Evolutionary conservation across 2,797 vertebrate genomes (phyloP).

Genomic region (Enteromius unitaeniatus): DNA sequence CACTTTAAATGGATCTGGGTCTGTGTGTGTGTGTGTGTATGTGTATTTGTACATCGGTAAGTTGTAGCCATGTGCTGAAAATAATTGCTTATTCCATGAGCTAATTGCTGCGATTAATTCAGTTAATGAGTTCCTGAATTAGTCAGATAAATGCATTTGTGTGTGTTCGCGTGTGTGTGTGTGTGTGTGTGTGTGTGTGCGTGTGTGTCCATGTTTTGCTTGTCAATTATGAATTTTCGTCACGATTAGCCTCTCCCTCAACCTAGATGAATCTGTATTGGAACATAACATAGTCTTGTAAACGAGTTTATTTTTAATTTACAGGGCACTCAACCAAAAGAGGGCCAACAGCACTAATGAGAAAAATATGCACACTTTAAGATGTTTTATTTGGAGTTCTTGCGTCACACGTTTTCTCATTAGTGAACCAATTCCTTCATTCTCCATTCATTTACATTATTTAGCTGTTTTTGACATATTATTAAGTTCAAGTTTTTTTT

Average conservation of each 20-base stretch:
- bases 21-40: slow-evolving; percentile 23
- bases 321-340: slow-evolving; percentile 38
- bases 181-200: slow-evolving; percentile 3
- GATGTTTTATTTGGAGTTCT: slow-evolving; percentile 24
- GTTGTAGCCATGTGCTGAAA: slow-evolving; percentile 41
- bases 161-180: not conserved
- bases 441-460: slow-evolving; percentile 32
- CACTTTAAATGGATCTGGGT: slow-evolving; percentile 6
- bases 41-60: slow-evolving; percentile 32
- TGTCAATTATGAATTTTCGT: slow-evolving; percentile 38
- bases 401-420: slow-evolving; percentile 8
- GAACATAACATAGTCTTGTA: slow-evolving; percentile 48
- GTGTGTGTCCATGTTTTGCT: slow-evolving; percentile 23
- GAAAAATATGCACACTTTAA: slow-evolving; percentile 24
- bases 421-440: slow-evolving; percentile 12
- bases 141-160: slow-evolving; percentile 43
- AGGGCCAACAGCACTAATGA: slow-evolving; percentile 47
- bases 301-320: slow-evolving; percentile 48
- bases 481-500: slow-evolving; percentile 24
- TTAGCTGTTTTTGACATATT: slow-evolving; percentile 3
- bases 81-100: slow-evolving; percentile 47
- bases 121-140: slow-evolving; percentile 47
- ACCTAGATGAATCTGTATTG: slow-evolving; percentile 45
- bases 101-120: slow-evolving; percentile 52
- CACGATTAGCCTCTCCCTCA: slow-evolving; percentile 36